These are phyloP conservation scores for Passer montanus DNA, from an alignment of 2,113 vertebrate species.

Conservation along the genomic window DNA sequence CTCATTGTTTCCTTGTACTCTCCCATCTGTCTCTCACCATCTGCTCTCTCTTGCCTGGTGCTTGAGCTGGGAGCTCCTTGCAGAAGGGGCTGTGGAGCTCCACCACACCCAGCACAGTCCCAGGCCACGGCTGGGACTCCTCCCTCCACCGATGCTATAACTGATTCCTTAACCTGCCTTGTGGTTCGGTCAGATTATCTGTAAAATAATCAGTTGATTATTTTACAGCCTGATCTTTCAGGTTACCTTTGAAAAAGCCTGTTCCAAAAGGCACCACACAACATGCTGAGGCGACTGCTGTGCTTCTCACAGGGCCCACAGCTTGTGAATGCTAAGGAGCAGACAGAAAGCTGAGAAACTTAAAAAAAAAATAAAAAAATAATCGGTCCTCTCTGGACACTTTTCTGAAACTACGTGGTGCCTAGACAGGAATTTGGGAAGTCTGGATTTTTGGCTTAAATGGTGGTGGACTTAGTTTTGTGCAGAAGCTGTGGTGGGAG, in stretches of 20 bases:
- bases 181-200: not conserved
- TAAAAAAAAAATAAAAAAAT: not conserved
- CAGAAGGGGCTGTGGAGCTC: not conserved
- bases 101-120: accelerated
- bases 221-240: not conserved
- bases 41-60: conserved; percentile 17
- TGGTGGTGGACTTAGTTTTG: not conserved
- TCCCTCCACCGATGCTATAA: too few species aligned
- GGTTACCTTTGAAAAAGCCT: not conserved
- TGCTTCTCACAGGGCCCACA: not conserved
- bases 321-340: not conserved
- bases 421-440: not conserved
- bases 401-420: not conserved
- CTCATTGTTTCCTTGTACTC: conserved; percentile 39
- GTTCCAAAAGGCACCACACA: accelerated
- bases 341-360: not conserved
- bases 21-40: conserved; percentile 54
- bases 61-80: not conserved
- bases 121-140: accelerated
- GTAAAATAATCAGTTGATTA: not conserved
- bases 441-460: not conserved
- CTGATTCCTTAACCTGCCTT: not conserved
- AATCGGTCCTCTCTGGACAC: not conserved
- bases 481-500: not conserved
- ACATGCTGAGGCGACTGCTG: not conserved